Evolutionary conservation across 1,140 invertebrate species (phyloP).

Genomic region (Cydia strobilella): DNA sequence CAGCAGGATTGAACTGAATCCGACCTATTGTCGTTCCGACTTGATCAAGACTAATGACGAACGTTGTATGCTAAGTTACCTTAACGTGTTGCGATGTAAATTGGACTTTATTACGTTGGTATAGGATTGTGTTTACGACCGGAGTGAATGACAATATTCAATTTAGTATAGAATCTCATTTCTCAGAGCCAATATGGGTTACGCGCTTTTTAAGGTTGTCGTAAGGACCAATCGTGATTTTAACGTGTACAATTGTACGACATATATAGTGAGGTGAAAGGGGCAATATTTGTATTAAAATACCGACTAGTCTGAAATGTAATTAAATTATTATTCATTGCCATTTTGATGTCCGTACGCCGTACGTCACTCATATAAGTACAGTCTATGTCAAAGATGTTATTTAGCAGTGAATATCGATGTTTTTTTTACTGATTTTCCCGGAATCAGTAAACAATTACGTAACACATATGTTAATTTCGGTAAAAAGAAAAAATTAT

Average conservation of each 20-base stretch:
- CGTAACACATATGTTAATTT: too few relatives aligned
- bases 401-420: too few relatives aligned
- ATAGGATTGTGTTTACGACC: not conserved
- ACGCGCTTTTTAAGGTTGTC: slow-evolving; percentile 22
- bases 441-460: too few relatives aligned
- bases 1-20: slow-evolving; percentile 21
- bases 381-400: too few relatives aligned
- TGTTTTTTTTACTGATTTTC: too few relatives aligned
- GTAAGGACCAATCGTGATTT: not conserved
- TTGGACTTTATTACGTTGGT: slow-evolving; percentile 4
- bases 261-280: not conserved
- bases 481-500: too few relatives aligned
- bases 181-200: slow-evolving; percentile 19
- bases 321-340: too few relatives aligned
- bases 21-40: slow-evolving; percentile 27
- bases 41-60: slow-evolving; percentile 30
- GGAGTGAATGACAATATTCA: slow-evolving; percentile 25
- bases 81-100: not conserved
- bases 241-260: not conserved
- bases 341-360: too few relatives aligned
- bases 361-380: too few relatives aligned
- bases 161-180: slow-evolving; percentile 30
- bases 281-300: too few relatives aligned
- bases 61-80: slow-evolving; percentile 24
- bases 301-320: too few relatives aligned